Conservation (phyloP, 2,888 invertebrate genomes). For the Mythimna impura region DNA sequence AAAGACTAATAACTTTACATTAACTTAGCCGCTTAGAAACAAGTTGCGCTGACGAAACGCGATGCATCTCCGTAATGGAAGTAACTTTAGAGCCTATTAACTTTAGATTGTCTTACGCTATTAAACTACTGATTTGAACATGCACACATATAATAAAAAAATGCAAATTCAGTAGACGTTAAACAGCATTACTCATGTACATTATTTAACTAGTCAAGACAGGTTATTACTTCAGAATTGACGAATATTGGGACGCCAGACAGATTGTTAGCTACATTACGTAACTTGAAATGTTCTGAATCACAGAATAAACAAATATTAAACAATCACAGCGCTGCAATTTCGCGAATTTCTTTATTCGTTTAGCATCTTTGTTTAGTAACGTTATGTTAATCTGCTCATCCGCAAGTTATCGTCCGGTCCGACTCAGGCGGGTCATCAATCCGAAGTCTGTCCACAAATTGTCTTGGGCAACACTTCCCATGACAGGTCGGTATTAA, state of each 20-base stretch:
- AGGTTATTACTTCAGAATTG: conserved; percentile 42
- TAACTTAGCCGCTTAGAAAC: conserved; percentile 52
- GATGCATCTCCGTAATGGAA: conserved; percentile 51
- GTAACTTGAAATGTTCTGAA: conserved; percentile 48
- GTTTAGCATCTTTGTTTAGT: conserved; percentile 41
- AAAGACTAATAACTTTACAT: conserved; percentile 63
- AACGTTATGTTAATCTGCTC: conserved; percentile 52
- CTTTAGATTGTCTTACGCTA: conserved; percentile 56
- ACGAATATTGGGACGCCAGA: conserved; percentile 45
- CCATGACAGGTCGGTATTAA: conserved; percentile 79
- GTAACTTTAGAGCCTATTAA: conserved; percentile 56
- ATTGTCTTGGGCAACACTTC: conserved; percentile 76
- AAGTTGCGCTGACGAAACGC: conserved; percentile 54
- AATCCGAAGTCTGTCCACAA: conserved; percentile 64
- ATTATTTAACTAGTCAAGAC: conserved; percentile 34
- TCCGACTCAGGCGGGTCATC: conserved; percentile 51
- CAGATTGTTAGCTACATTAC: conserved; percentile 33
- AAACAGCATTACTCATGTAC: conserved; percentile 37
- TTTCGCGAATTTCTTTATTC: conserved; percentile 46
- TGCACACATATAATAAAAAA: conserved; percentile 26
- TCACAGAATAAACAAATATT: conserved; percentile 42
- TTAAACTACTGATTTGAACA: conserved; percentile 56
- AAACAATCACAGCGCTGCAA: conserved; percentile 32
- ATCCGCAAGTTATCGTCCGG: conserved; percentile 32
- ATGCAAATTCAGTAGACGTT: conserved; percentile 36